Evolutionary conservation across 2,888 invertebrate species (phyloP).

Genomic region (Spilosoma lubricipeda): DNA sequence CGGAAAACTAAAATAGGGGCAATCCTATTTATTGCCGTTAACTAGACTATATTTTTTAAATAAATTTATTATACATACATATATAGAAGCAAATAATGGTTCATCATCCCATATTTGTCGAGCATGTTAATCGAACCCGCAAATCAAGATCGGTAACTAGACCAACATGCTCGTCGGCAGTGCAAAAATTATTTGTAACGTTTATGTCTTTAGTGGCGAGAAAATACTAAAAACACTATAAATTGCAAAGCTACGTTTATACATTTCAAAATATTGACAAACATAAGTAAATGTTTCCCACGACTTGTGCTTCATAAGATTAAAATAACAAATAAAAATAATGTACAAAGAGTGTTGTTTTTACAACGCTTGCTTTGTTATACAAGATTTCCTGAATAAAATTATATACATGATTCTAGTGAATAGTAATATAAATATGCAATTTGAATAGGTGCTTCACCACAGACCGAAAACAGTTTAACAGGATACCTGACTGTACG

Average conservation of each 20-base stretch:
- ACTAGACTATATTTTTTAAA: background rate
- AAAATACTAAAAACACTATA: background rate
- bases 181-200: background rate
- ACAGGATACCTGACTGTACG: no score
- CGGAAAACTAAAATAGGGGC: background rate
- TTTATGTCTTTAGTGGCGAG: no score
- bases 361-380: slow-evolving; percentile 21
- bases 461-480: background rate
- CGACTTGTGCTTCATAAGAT: background rate
- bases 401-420: slow-evolving; percentile 16
- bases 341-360: slow-evolving; percentile 22
- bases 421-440: slow-evolving; percentile 20
- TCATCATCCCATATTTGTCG: no score
- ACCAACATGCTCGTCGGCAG: no score
- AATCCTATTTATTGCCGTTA: background rate
- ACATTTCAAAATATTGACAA: background rate
- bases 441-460: slow-evolving; percentile 28
- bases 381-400: slow-evolving; percentile 18
- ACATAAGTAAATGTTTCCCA: background rate
- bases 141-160: no score
- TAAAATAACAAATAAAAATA: slow-evolving; percentile 17
- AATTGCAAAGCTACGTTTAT: background rate
- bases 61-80: background rate
- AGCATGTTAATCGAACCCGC: no score
- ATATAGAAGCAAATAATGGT: no score